These are phyloP conservation scores for Xylota sylvarum DNA, from an alignment of 2,888 invertebrate species.

Conservation along the genomic window DNA sequence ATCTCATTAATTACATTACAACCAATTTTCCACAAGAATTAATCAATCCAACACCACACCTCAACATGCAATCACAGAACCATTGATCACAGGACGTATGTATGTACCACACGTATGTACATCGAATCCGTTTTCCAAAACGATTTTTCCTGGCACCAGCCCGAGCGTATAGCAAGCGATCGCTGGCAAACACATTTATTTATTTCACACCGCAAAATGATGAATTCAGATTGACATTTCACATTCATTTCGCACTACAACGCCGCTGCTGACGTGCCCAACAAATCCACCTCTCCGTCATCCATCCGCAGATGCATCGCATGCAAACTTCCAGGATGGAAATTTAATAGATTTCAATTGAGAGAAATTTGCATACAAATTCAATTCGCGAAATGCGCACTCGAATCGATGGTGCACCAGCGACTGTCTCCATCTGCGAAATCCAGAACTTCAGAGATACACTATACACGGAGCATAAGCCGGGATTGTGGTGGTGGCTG, in stretches of 20 bases:
- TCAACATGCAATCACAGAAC: constrained; percentile 42
- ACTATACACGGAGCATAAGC: constrained; percentile 26
- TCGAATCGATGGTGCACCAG: constrained; percentile 37
- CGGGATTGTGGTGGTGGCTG: constrained; percentile 20
- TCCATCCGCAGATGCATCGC: constrained; percentile 31
- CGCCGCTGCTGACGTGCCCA: constrained; percentile 63
- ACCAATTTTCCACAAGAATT: constrained; percentile 52
- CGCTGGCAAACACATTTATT: constrained; percentile 68
- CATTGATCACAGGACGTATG: constrained; percentile 65
- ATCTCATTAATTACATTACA: constrained; percentile 33
- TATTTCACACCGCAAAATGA: constrained; percentile 77
- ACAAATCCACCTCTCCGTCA: constrained; percentile 54
- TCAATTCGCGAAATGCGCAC: constrained; percentile 58
- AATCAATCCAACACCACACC: constrained; percentile 67
- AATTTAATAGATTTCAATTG: constrained; percentile 73
- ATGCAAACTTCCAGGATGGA: constrained; percentile 50
- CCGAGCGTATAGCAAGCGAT: constrained; percentile 33
- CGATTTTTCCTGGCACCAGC: constrained; percentile 39
- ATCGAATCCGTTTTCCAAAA: constrained; percentile 23
- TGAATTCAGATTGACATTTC: constrained; percentile 77
- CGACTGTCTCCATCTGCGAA: constrained; percentile 12
- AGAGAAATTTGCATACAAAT: constrained; percentile 76
- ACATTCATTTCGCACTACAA: constrained; percentile 61
- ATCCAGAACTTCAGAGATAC: constrained; percentile 30
- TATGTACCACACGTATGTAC: constrained; percentile 3